phyloP scores from a whole-genome alignment of 2,888 invertebrate species.

The Ophion ventricosus region DNA sequence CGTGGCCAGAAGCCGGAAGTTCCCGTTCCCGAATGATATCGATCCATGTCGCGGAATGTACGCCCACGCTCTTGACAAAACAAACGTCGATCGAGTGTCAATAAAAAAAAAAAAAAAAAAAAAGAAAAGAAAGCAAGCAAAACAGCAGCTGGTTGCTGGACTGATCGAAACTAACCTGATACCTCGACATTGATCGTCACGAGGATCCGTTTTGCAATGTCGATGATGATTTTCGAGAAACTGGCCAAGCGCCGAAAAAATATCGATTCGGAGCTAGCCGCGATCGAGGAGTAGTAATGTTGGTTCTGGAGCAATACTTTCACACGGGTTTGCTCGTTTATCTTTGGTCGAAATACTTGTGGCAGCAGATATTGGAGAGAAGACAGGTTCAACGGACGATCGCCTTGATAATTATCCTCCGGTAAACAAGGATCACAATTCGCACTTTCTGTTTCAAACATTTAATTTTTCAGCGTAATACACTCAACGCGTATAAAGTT shows the following conservation, averaged over 20 bases:
- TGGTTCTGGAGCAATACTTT: conserved; percentile 56
- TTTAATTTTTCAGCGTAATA: conserved; percentile 39
- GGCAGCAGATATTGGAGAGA: conserved; percentile 58
- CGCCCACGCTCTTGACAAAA: background rate
- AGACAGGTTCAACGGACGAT: conserved; percentile 49
- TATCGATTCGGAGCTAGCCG: background rate
- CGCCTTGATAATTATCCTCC: background rate
- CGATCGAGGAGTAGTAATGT: conserved; percentile 31
- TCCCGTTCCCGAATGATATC: conserved; percentile 10
- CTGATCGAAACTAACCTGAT: conserved; percentile 22
- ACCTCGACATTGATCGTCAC: background rate
- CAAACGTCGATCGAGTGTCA: conserved; percentile 5
- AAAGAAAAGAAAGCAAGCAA: conserved; percentile 1
- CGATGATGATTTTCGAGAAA: conserved; percentile 14
- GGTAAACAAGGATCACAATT: background rate
- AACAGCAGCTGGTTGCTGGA: background rate
- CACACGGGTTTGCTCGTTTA: conserved; percentile 53
- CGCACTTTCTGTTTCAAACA: background rate
- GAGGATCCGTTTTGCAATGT: background rate
- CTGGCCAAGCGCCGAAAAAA: conserved; percentile 6
- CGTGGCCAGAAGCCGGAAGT: background rate
- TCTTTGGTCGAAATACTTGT: conserved; percentile 62
- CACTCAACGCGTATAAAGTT: conserved; percentile 44
- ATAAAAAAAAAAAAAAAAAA: too few relatives aligned
- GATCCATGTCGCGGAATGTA: background rate